Evolutionary conservation across 2,797 vertebrate genomes (phyloP).

Genomic region (Leuciscus waleckii): DNA sequence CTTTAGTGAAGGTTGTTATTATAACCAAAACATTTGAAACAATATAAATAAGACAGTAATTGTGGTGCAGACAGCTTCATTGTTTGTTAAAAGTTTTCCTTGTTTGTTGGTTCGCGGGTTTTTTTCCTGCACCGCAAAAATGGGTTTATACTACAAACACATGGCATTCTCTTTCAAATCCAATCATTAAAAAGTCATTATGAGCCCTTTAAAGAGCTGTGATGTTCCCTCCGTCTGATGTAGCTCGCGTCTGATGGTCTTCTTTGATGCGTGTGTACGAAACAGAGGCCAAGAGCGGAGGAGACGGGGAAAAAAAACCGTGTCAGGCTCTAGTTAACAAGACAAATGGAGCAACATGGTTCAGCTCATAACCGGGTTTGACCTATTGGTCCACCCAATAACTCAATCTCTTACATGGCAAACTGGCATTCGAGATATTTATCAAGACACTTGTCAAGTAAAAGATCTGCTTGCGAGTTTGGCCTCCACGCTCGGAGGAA

Average conservation of each 20-base stretch:
- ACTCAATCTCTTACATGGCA: slow-evolving; percentile 53
- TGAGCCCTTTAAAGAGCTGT: slow-evolving; percentile 40
- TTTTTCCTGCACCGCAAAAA: neutral
- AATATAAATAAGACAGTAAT: neutral
- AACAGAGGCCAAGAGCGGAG: slow-evolving; percentile 37
- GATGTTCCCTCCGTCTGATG: slow-evolving; percentile 38
- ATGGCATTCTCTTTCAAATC: slow-evolving; percentile 46
- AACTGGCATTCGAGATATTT: slow-evolving; percentile 55
- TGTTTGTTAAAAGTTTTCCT: neutral
- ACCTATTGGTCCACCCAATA: slow-evolving; percentile 54
- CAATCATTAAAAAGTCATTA: slow-evolving; percentile 42
- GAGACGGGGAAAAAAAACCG: neutral
- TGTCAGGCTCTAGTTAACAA: slow-evolving; percentile 45
- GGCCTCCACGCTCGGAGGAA: slow-evolving; percentile 42
- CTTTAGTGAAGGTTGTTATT: too few relatives aligned
- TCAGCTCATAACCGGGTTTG: slow-evolving; percentile 48
- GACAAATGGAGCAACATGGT: slow-evolving; percentile 46
- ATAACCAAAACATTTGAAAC: neutral
- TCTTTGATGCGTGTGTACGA: slow-evolving; percentile 32
- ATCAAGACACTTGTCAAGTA: slow-evolving; percentile 54
- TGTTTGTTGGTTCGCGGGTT: neutral
- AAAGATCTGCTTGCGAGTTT: slow-evolving; percentile 46
- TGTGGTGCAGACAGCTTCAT: neutral
- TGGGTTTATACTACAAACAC: slow-evolving; percentile 29
- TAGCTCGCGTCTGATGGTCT: slow-evolving; percentile 12